These are phyloP conservation scores for Crotalus viridis DNA, from an alignment of 2,113 vertebrate genomes.

Conservation along the genomic window DNA sequence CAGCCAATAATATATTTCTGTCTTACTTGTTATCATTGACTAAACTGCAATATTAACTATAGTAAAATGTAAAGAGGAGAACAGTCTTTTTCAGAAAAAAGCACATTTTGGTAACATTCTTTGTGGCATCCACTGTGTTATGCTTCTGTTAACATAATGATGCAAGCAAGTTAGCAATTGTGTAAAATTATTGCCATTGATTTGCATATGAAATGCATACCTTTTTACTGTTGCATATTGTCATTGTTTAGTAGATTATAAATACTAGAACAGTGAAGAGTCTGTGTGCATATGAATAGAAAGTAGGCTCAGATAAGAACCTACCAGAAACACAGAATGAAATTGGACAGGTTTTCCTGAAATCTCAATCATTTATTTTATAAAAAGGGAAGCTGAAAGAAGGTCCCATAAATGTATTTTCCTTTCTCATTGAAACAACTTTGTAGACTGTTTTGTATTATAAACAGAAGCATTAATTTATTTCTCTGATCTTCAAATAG, in stretches of 20 bases:
- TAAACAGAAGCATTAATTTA: not conserved
- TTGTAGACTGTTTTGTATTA: not conserved
- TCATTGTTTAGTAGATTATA: constrained; percentile 72
- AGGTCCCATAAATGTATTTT: not conserved
- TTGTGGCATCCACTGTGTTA: constrained; percentile 46
- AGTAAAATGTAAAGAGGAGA: constrained; percentile 19
- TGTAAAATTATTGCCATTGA: constrained; percentile 63
- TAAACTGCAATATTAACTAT: constrained; percentile 44
- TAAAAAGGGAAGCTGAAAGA: constrained; percentile 40
- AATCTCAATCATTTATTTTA: constrained; percentile 51
- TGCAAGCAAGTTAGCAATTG: constrained; percentile 64
- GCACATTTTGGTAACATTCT: constrained; percentile 48
- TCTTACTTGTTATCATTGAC: not conserved
- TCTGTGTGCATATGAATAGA: constrained; percentile 46
- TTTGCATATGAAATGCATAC: constrained; percentile 74
- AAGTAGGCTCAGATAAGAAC: constrained; percentile 62
- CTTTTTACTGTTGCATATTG: constrained; percentile 66
- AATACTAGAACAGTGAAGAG: constrained; percentile 62
- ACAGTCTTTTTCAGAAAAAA: constrained; percentile 37
- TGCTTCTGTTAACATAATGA: constrained; percentile 60
- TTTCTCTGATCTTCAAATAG: not conserved
- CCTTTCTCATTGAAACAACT: constrained; percentile 28
- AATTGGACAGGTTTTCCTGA: constrained; percentile 61
- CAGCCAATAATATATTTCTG: not conserved
- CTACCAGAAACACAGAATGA: constrained; percentile 65